Percentiles rank a stretch among this genome's conserved stretches.
Evolutionary conservation across 2,113 vertebrate species (phyloP).

Genomic region (Hassar affinis): DNA sequence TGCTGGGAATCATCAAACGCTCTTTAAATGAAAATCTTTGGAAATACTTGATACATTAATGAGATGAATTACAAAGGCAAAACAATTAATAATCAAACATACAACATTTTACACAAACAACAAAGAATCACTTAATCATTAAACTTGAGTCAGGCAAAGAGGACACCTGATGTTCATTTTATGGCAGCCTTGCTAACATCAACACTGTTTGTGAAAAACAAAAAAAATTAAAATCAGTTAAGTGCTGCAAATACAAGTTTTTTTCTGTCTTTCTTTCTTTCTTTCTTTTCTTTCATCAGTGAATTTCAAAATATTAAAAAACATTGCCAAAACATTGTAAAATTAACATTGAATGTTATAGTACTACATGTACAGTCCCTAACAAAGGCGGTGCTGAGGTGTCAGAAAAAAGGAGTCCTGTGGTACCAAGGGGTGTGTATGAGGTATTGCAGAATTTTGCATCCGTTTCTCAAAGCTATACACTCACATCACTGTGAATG

Average conservation of each 20-base stretch:
- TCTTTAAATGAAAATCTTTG: slow-evolving; percentile 70
- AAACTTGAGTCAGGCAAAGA: slow-evolving; percentile 52
- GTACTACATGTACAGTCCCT: slow-evolving; percentile 32
- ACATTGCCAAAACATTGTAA: slow-evolving; percentile 9
- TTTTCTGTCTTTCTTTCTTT: slow-evolving; percentile 43
- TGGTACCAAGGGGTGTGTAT: slow-evolving; percentile 30
- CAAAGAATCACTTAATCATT: slow-evolving; percentile 31
- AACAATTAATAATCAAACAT: slow-evolving; percentile 31
- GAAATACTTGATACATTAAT: slow-evolving; percentile 73
- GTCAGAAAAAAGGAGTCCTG: slow-evolving; percentile 32
- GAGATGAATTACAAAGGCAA: slow-evolving; percentile 64
- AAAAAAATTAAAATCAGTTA: slow-evolving; percentile 30
- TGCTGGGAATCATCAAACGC: slow-evolving; percentile 36
- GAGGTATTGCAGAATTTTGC: slow-evolving; percentile 44
- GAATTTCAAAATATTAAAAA: neutral
- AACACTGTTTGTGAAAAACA: slow-evolving; percentile 36
- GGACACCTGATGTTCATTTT: slow-evolving; percentile 49
- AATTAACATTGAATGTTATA: slow-evolving; percentile 27
- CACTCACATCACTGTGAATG: slow-evolving; percentile 29
- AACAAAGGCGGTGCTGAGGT: slow-evolving; percentile 26
- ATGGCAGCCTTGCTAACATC: slow-evolving; percentile 16
- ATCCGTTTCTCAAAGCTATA: slow-evolving; percentile 28
- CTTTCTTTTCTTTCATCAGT: neutral
- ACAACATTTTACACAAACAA: slow-evolving; percentile 62
- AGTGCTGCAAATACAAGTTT: slow-evolving; percentile 57